Evolutionary conservation across 2,888 invertebrate genomes (phyloP).

Genomic region (Hirtodrosophila cameraria): DNA sequence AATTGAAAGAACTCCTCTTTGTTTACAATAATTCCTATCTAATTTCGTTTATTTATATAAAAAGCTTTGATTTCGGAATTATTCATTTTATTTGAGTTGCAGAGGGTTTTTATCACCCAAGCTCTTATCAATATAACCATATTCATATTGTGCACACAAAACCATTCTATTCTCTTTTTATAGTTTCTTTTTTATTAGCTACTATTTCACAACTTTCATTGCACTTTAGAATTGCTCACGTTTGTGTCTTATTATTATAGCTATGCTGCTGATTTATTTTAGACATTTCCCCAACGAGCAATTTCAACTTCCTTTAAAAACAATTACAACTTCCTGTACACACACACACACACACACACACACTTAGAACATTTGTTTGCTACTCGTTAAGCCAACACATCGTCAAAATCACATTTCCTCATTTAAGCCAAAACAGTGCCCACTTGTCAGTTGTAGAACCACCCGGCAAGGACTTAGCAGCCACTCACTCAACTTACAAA

Average conservation of each 20-base stretch:
- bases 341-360: constrained; percentile 21
- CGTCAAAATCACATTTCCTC: constrained; percentile 81
- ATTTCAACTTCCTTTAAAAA: constrained; percentile 77
- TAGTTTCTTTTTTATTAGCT: constrained; percentile 17
- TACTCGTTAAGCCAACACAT: constrained; percentile 78
- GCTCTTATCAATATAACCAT: background rate
- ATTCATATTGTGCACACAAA: background rate
- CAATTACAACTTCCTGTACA: constrained; percentile 73
- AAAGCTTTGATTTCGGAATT: no score
- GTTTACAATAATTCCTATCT: no score
- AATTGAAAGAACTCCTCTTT: no score
- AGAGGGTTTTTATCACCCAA: background rate
- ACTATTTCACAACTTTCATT: no score
- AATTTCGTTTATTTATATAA: no score
- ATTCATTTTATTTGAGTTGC: no score
- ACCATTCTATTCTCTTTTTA: constrained; percentile 1
- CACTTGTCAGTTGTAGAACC: background rate
- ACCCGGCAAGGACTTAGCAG: constrained; percentile 33
- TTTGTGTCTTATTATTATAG: constrained; percentile 25
- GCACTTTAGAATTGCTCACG: constrained; percentile 22
- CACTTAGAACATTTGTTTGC: constrained; percentile 31
- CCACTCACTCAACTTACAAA: constrained; percentile 73
- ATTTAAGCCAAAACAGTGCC: constrained; percentile 38
- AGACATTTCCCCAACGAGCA: constrained; percentile 77
- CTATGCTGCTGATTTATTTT: constrained; percentile 64